Evolutionary conservation across 2,113 vertebrate genomes (phyloP), one percentile per base, ranked within the genome.

Genomic region (Sinocyclocheilus grahami): DNA sequence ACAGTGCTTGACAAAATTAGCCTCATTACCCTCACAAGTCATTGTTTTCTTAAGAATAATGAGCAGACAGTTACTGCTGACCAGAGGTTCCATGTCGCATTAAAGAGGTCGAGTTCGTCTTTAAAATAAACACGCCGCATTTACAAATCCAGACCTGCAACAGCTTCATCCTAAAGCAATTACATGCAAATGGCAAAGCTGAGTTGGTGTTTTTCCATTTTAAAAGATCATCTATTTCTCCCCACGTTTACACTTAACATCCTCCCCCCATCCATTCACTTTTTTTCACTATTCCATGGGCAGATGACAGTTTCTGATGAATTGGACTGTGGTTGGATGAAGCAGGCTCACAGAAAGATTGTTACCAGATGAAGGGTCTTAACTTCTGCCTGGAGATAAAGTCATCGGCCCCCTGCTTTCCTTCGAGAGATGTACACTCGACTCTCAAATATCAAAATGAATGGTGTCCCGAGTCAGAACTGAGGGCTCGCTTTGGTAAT

Each of bases 361-460:
- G 93, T 91, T 94, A 94, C 94, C 95, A 95, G 93, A 95, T 95
- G 95, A 94, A 92, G 91, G 91, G 91, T 93, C 94, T 92, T 85
- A 78, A 90, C 92, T 87, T 87, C 86, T 87, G 76, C 85, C 84
- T 81, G 67, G n/a, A 85, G 86, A 87, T 60, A 72, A 65, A 80
- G 65, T 51, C 65, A 48, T 85, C 78, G 69, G 39, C n/a, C 83
- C 88, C 37, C 55, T 24, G 37, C 58, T 78, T 83, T 79, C 37
- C 71, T 75, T 82, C 65, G 27, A 62, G 46, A 48, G 75, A 87
- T 42, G 85, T 86, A 86, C 51, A 65, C 79, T 78, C 14, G 62
- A 82, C 20, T 67, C 42, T 71, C 69, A 78, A 63, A 86, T 69
- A 88, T 86, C 27, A 75, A 81, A 58, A 84, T 24, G 58, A 80